Evolutionary conservation across 2,113 vertebrate species (phyloP).

Genomic region (Equus quagga): DNA sequence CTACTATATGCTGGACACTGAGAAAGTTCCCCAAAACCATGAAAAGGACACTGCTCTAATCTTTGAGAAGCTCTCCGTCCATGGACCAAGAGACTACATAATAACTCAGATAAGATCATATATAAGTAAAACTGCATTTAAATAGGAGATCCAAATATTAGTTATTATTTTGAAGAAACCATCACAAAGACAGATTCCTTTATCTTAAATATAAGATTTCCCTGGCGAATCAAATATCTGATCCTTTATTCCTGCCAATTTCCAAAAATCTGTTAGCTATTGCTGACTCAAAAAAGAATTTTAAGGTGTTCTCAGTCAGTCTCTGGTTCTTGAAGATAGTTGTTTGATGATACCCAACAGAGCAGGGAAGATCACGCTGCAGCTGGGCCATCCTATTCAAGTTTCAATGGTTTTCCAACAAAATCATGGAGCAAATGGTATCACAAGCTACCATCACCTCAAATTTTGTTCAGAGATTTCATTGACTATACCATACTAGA

Average conservation of each 20-base stretch:
- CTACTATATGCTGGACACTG: background rate
- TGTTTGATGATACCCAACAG: background rate
- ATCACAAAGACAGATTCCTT: background rate
- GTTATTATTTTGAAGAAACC: background rate
- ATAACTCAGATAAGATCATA: background rate
- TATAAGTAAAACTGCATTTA: background rate
- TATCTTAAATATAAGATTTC: background rate
- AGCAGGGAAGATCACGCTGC: background rate
- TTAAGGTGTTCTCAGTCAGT: background rate
- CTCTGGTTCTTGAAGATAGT: background rate
- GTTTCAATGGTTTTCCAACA: background rate
- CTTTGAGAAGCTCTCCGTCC: background rate
- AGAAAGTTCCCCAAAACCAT: background rate
- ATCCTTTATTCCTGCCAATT: background rate
- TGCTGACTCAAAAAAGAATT: background rate
- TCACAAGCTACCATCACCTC: background rate
- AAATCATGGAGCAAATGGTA: background rate
- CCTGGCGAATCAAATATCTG: background rate
- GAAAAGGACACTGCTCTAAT: background rate
- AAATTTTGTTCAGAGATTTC: background rate
- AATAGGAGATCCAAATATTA: background rate
- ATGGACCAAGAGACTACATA: background rate
- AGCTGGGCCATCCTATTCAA: background rate
- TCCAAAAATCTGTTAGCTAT: background rate
- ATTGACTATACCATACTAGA: background rate